Conservation (phyloP, 2,888 invertebrate genomes). For the Oithona nana region DNA sequence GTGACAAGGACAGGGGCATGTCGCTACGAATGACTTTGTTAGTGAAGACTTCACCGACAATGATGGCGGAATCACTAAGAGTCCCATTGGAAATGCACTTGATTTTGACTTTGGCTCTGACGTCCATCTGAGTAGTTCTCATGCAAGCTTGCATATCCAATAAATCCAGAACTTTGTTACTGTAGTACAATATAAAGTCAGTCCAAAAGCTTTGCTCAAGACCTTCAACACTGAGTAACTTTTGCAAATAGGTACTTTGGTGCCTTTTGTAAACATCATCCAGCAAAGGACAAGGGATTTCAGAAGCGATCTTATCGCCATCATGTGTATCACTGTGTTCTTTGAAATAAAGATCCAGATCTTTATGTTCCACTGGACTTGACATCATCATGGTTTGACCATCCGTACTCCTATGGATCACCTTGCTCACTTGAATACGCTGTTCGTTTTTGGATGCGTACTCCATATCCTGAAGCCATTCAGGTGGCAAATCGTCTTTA, state of each 20-base stretch:
- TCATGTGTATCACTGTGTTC: neutral
- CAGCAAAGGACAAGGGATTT: neutral
- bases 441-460: neutral
- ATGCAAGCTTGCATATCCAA: neutral
- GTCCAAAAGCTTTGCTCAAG: neutral
- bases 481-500: neutral
- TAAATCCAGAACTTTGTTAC: neutral
- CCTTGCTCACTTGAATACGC: constrained; percentile 21
- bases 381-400: neutral
- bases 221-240: neutral
- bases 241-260: neutral
- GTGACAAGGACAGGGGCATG: neutral
- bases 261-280: neutral
- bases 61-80: constrained; percentile 49
- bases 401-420: no score
- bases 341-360: neutral
- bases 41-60: constrained; percentile 75
- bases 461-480: constrained; percentile 12
- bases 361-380: neutral
- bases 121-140: constrained; percentile 35
- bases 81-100: constrained; percentile 73
- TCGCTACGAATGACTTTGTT: neutral
- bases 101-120: constrained; percentile 35
- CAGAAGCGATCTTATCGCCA: neutral
- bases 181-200: neutral